These are phyloP conservation scores for Catostomus latipinnis DNA, from an alignment of 2,797 vertebrate genomes.

Conservation along the genomic window DNA sequence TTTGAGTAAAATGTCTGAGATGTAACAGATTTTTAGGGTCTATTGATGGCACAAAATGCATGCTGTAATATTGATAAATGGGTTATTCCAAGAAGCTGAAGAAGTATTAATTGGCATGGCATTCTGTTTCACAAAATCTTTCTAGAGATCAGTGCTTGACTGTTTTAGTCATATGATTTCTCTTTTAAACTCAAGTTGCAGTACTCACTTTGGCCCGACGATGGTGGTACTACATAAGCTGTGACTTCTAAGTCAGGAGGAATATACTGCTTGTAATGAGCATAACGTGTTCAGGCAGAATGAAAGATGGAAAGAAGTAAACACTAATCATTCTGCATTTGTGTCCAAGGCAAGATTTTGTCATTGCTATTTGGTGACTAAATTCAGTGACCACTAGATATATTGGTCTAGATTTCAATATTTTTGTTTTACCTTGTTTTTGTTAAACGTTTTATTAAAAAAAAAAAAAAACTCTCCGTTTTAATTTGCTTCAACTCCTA, in stretches of 20 bases:
- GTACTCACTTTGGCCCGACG: constrained; percentile 72
- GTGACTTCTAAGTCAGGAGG: constrained; percentile 30
- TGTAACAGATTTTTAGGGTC: constrained; percentile 9
- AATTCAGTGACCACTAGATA: background rate
- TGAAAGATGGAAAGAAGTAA: constrained; percentile 25
- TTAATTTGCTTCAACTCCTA: background rate
- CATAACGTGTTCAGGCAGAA: constrained; percentile 18
- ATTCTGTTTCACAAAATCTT: constrained; percentile 43
- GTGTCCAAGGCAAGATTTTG: constrained; percentile 4
- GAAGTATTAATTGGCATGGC: constrained; percentile 44
- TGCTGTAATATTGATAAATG: constrained; percentile 39
- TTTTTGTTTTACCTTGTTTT: background rate
- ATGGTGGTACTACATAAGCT: constrained; percentile 78
- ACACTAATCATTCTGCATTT: constrained; percentile 28
- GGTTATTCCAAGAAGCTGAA: constrained; percentile 39
- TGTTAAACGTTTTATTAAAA: background rate
- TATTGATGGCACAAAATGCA: constrained; percentile 29
- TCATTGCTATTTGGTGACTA: background rate
- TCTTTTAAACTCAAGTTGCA: constrained; percentile 53
- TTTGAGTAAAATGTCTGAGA: constrained; percentile 13
- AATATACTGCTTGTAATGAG: constrained; percentile 19
- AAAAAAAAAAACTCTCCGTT: too few species aligned
- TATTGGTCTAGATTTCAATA: background rate
- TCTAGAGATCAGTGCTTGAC: constrained; percentile 39
- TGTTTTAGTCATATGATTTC: constrained; percentile 8